Evolutionary conservation across 2,797 vertebrate species (phyloP).

Genomic region (Decapterus maruadsi): DNA sequence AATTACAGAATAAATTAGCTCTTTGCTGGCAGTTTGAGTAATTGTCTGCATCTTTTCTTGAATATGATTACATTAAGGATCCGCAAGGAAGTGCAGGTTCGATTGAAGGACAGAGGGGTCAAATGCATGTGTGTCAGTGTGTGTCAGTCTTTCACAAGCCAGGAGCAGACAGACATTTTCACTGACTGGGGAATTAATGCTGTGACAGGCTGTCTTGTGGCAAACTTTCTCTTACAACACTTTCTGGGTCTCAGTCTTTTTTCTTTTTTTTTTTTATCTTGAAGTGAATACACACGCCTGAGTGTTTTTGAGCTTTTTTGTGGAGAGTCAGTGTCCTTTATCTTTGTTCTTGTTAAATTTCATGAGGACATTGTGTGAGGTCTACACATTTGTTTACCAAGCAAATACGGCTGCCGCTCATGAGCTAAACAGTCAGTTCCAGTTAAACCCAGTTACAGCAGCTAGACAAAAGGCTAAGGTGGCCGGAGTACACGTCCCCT

Average conservation of each 20-base stretch:
- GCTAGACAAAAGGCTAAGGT: slow-evolving; percentile 77
- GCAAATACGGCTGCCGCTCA: slow-evolving; percentile 64
- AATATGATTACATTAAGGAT: slow-evolving; percentile 61
- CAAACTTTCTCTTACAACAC: slow-evolving; percentile 23
- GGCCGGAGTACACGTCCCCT: slow-evolving; percentile 71
- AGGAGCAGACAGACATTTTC: slow-evolving; percentile 43
- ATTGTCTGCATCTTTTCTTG: slow-evolving; percentile 62
- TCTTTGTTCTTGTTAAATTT: slow-evolving; percentile 22
- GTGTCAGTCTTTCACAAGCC: slow-evolving; percentile 48
- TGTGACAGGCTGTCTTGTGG: slow-evolving; percentile 43
- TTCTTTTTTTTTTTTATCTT: slow-evolving; percentile 35
- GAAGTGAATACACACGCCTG: slow-evolving; percentile 4
- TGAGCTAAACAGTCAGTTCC: slow-evolving; percentile 38
- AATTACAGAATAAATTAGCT: slow-evolving; percentile 80
- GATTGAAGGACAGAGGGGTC: slow-evolving; percentile 52
- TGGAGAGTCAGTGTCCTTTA: background rate
- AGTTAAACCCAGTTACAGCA: slow-evolving; percentile 59
- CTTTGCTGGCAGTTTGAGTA: slow-evolving; percentile 55
- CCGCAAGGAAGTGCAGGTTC: slow-evolving; percentile 48
- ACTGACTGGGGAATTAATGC: slow-evolving; percentile 56
- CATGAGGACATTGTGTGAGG: slow-evolving; percentile 5
- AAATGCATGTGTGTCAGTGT: slow-evolving; percentile 43
- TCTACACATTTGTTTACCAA: slow-evolving; percentile 46
- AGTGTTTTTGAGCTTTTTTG: slow-evolving; percentile 18
- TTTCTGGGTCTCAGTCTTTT: slow-evolving; percentile 22